Base-by-base conservation (phyloP, 2,797 vertebrate genomes). In the Sarcoramphus papa region DNA sequence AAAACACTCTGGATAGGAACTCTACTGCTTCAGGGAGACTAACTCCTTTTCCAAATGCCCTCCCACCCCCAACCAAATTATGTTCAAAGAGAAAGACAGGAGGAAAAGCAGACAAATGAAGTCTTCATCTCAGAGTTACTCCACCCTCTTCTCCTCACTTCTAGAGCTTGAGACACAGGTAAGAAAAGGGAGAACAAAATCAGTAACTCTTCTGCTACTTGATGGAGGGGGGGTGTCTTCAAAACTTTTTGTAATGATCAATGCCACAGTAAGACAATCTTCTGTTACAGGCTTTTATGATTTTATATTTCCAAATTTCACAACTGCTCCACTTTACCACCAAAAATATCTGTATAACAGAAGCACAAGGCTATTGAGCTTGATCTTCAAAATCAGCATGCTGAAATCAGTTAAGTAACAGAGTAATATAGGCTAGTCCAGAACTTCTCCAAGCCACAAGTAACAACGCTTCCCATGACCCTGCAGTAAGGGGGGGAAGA, bases 401-500 rank as follows among this genome's bases (percentile, higher is more conserved):
- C 41, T 57, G 54, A 37, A 92, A 85, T 15, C 45, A 51, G 31
- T 2, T 75, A 48, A 82, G 12, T n/a, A 79, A 87, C 10, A 74
- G n/a, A 51, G 60, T 30, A 72, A 64, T 23, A 27, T 0, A 40
- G 6, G 21, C 41, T 37, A 59, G 24, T 48, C 40, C 48, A 72
- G 35, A 86, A 48, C 5, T 80, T 23, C 56, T 43, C 14, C 17
- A 76, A 73, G 9, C 4, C 28, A 7, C 51, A 70, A n/a, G 7
- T 9, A 62, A 33, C 27, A 81, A 25, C 0, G 0, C 37, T 69
- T 80, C 21, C n/a, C 57, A 30, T 1, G 22, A 64, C 18, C 25
- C 20, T 67, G 31, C 10, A 45, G n/a, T 40, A 43, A 35, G 3
- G 6, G 5, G 6, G 18, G 2, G 3, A 1, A 2, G 2, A 1